Base-by-base conservation (phyloP, 2,113 vertebrate species). In the Muntiacus reevesi region DNA sequence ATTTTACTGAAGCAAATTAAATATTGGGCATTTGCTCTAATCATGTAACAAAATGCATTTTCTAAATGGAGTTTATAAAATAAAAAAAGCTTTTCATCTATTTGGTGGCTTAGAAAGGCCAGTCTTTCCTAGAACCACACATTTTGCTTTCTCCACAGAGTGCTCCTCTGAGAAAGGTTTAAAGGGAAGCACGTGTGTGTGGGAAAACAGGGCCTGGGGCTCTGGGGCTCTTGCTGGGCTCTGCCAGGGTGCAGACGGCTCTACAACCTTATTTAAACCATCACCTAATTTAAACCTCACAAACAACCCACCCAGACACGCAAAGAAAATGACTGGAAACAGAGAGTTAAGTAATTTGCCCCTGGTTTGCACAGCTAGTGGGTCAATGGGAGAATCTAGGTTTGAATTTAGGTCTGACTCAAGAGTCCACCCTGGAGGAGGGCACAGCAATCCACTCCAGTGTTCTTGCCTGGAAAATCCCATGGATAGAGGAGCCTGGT, bases 1-100 rank as follows among this genome's bases (percentile, higher is more conserved):
- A 83, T 95, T 95, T 91, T 96, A 88, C 1, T 14, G 45, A 91
- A 96, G 59, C n/a, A 85, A 94, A 79, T 91, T 93, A 95, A 79
- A 88, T 57, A 67, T 33, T n/a, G 52, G 50, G 36, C 30, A 55
- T 85, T 84, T 79, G 43, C 81, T 87, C 13, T 87, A 47, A 74
- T 87, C 33, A 16, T 19, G 16, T 87, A 91, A 87, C 30, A 71
- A 84, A 91, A 87, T 21, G 16, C 16, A 85, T 55, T 93, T 57
- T 88, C 45, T 45, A 86, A 81, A 89, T 88, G 64, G 85, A 84
- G 30, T 36, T 74, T 89, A 57, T 74, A 40, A 62, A 76, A 71
- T 78, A 45, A 54, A 89, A 36, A 74, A 40, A 81, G 21, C 27
- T 91, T 94, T 94, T 62, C 89, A 94, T 21, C 28, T 82, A 28